phyloP scores from a whole-genome alignment of 1,140 invertebrate species.

The Colletes gigas region DNA sequence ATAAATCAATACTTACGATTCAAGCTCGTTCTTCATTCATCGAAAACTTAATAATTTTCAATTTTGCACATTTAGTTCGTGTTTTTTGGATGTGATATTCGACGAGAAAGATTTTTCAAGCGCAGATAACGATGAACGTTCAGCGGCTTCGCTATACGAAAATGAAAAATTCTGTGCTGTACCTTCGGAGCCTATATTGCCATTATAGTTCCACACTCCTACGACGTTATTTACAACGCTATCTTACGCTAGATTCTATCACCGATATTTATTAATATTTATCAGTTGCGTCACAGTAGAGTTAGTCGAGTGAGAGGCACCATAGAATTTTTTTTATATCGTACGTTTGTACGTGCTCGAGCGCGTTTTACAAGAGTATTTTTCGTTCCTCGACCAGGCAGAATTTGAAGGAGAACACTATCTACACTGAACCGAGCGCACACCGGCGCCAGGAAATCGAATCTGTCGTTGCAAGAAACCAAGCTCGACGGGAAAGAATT shows the following conservation, averaged over 20 bases:
- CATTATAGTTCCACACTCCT: constrained; percentile 12
- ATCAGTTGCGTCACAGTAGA: constrained; percentile 59
- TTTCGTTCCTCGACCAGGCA: background rate
- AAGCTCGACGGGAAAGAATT: background rate
- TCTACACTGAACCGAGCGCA: background rate
- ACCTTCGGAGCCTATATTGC: constrained; percentile 18
- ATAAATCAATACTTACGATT: no score
- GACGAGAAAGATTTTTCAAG: constrained; percentile 3
- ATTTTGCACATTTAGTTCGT: background rate
- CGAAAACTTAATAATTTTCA: background rate
- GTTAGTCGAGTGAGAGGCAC: constrained; percentile 68
- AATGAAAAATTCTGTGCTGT: constrained; percentile 35
- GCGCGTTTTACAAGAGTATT: constrained; percentile 57
- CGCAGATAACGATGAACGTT: background rate
- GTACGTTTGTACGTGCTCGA: constrained; percentile 55
- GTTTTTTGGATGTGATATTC: background rate
- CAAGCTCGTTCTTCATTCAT: background rate
- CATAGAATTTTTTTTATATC: constrained; percentile 65
- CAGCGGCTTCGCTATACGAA: background rate
- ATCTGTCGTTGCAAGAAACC: background rate
- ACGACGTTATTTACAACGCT: constrained; percentile 33
- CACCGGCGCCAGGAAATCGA: background rate
- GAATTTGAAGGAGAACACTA: background rate
- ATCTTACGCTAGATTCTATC: constrained; percentile 43
- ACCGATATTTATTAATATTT: constrained; percentile 13